A percentile compares a stretch with the other conserved stretches of the same genome.
These are phyloP conservation scores for Antennarius striatus DNA, from an alignment of 2,113 vertebrate species.

Conservation along the genomic window DNA sequence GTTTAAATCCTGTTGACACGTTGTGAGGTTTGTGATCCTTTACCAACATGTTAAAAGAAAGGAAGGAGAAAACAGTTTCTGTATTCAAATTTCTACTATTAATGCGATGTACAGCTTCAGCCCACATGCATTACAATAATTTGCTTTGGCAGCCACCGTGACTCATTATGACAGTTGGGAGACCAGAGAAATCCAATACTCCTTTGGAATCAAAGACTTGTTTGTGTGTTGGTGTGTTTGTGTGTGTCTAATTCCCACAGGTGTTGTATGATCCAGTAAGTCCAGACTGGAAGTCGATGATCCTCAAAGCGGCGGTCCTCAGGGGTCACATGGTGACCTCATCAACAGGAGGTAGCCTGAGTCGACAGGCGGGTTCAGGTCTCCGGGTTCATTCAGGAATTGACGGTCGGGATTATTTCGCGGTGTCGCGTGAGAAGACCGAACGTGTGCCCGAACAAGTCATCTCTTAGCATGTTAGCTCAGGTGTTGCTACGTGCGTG, in stretches of 20 bases:
- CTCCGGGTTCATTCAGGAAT: not conserved
- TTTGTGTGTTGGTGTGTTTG: not conserved
- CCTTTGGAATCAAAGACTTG: slow-evolving; percentile 17
- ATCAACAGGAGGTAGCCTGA: slow-evolving; percentile 2
- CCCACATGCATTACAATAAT: not conserved
- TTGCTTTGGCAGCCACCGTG: slow-evolving; percentile 40
- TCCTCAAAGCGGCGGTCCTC: slow-evolving; percentile 43
- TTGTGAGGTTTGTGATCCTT: not conserved
- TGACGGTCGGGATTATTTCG: not conserved
- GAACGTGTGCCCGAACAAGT: not conserved
- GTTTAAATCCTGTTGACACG: slow-evolving; percentile 41
- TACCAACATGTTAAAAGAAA: not conserved
- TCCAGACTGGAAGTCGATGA: slow-evolving; percentile 58
- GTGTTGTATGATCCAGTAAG: slow-evolving; percentile 54
- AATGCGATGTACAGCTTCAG: not conserved
- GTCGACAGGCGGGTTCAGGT: not conserved
- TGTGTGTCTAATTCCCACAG: slow-evolving; percentile 40
- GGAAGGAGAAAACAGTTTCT: not conserved
- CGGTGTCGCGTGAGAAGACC: not conserved
- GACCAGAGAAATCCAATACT: slow-evolving; percentile 52
- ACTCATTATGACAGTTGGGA: slow-evolving; percentile 29
- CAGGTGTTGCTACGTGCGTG: too few relatives aligned
- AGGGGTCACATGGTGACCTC: slow-evolving; percentile 41
- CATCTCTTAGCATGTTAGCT: too few relatives aligned
- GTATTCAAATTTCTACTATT: not conserved